Percentiles rank a stretch among this genome's conserved stretches.
phyloP scores from a whole-genome alignment of 2,797 vertebrate genomes.

The Lindbergichthys nudifrons region DNA sequence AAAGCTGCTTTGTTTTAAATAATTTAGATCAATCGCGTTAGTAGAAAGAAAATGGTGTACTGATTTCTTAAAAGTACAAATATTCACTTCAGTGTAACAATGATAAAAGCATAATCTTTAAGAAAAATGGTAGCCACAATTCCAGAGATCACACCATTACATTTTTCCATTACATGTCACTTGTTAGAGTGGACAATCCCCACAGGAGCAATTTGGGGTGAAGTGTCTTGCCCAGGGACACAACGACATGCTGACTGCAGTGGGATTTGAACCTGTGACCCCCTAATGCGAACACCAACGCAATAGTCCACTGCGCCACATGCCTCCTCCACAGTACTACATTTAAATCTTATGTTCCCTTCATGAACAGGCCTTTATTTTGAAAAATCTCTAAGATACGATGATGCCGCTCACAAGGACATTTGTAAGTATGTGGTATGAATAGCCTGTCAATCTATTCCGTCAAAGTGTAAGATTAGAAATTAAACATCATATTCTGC shows the following conservation, averaged over 20 bases:
- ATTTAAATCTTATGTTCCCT: background rate
- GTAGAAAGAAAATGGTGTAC: no score
- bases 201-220: no score
- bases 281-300: no score
- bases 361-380: background rate
- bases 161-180: background rate
- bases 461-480: background rate
- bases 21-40: constrained; percentile 11
- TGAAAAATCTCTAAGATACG: background rate
- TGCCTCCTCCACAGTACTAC: no score
- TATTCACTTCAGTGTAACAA: background rate
- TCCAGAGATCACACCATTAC: background rate
- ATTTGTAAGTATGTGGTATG: background rate
- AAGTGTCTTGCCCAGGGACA: no score
- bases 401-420: background rate
- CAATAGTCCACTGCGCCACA: no score
- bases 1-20: constrained; percentile 8
- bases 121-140: background rate
- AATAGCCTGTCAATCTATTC: background rate
- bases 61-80: no score
- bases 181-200: no score
- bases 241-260: no score
- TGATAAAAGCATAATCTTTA: background rate
- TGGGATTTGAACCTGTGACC: no score
- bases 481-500: background rate